Conservation (phyloP, 2,113 vertebrate species). For the Atractosteus spatula region DNA sequence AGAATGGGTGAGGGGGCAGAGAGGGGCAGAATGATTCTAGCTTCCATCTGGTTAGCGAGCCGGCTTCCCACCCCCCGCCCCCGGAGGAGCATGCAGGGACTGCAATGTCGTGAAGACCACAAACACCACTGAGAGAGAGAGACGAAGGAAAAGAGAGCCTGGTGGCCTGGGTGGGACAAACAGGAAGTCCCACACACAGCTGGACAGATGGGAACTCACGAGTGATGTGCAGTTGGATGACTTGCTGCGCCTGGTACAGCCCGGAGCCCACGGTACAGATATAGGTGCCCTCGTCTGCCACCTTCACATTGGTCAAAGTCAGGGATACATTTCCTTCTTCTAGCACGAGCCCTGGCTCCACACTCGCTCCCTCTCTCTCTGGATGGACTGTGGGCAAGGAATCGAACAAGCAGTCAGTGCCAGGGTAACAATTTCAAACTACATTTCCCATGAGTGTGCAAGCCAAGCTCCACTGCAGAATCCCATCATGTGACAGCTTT, state of each 20-base stretch:
- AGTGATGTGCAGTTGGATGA: constrained; percentile 59
- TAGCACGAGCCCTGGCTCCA: constrained; percentile 44
- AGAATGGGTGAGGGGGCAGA: no score
- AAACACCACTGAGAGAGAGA: constrained; percentile 67
- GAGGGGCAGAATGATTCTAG: no score
- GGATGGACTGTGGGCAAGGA: constrained; percentile 35
- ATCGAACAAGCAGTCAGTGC: neutral
- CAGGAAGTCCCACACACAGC: neutral
- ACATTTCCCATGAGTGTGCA: no score
- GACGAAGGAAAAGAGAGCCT: neutral
- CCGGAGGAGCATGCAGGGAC: constrained; percentile 47
- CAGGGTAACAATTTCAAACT: neutral
- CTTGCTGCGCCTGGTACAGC: constrained; percentile 66
- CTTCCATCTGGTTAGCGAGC: constrained; percentile 45
- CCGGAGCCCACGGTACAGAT: constrained; percentile 66
- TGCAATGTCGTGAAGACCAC: constrained; percentile 64
- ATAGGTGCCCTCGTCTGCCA: constrained; percentile 70
- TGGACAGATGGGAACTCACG: constrained; percentile 54
- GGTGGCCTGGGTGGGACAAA: neutral
- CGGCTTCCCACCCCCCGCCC: constrained; percentile 44
- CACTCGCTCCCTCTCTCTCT: constrained; percentile 41
- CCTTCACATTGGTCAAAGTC: constrained; percentile 49
- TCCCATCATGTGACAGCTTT: no score
- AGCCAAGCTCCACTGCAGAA: no score
- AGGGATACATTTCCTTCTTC: constrained; percentile 61